Percentiles rank a stretch among this genome's conserved stretches.
Conservation (phyloP, 2,113 vertebrate species). For the Actenoides lindsayi region DNA sequence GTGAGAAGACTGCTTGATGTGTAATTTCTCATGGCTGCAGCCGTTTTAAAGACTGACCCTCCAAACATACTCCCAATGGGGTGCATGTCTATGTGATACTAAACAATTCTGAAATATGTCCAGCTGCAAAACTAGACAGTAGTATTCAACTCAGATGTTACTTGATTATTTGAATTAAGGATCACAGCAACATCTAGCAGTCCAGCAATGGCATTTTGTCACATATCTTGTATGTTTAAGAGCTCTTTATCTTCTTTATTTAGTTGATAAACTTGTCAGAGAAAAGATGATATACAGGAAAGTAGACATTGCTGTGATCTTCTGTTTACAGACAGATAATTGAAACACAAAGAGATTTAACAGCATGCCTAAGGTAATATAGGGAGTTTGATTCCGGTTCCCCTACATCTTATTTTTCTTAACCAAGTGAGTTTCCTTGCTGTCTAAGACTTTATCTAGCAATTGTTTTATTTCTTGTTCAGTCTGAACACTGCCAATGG, state of each 20-base stretch:
- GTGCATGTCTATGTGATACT: background rate
- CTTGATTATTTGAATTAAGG: background rate
- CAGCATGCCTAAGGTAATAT: background rate
- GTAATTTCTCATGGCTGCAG: background rate
- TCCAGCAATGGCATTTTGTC: background rate
- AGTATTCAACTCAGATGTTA: background rate
- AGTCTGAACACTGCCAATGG: background rate
- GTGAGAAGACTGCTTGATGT: background rate
- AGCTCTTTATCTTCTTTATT: background rate
- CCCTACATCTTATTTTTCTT: background rate
- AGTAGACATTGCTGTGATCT: background rate
- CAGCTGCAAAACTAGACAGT: background rate
- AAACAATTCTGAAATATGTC: background rate
- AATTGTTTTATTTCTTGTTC: background rate
- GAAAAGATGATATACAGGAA: background rate
- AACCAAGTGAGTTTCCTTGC: background rate
- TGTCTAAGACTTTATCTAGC: background rate
- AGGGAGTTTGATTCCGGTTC: background rate
- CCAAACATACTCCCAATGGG: background rate
- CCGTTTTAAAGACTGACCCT: conserved; percentile 7
- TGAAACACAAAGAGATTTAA: background rate
- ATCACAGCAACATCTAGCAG: background rate
- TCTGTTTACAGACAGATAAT: background rate
- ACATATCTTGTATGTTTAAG: background rate
- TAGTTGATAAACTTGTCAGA: background rate